Conservation (phyloP, 2,113 vertebrate genomes). For the Tiliqua scincoides region DNA sequence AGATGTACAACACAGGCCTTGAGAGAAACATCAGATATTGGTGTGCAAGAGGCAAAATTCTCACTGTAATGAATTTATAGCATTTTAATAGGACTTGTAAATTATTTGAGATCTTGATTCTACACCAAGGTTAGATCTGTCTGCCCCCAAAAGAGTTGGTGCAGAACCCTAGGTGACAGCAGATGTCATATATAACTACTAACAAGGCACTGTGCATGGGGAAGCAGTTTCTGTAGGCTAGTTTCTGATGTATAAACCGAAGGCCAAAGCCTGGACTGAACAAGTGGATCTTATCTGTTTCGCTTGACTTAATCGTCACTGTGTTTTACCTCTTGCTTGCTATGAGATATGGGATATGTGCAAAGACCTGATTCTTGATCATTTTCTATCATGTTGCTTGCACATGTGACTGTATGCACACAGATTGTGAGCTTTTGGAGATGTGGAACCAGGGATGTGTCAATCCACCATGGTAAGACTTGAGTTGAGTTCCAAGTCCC, state of each 20-base stretch:
- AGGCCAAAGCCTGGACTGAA: neutral
- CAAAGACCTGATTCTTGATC: neutral
- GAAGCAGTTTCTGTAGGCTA: neutral
- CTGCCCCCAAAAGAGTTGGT: no score
- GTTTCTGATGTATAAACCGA: neutral
- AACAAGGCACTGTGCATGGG: neutral
- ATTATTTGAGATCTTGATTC: neutral
- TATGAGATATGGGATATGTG: neutral
- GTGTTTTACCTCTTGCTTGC: neutral
- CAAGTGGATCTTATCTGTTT: neutral
- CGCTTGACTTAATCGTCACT: neutral
- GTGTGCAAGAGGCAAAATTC: neutral
- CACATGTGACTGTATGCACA: neutral
- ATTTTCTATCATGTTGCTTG: neutral
- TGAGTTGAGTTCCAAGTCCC: no score
- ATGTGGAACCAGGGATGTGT: no score
- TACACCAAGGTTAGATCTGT: neutral
- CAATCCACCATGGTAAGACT: no score
- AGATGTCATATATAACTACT: neutral
- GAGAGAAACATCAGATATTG: slow-evolving; percentile 1
- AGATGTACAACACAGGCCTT: neutral
- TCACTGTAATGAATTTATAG: neutral
- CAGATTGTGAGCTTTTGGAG: no score
- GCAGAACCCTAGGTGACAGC: neutral
- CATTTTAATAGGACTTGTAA: neutral